phyloP scores from a whole-genome alignment of 2,888 invertebrate species.

The Lamellibrachia satsuma region DNA sequence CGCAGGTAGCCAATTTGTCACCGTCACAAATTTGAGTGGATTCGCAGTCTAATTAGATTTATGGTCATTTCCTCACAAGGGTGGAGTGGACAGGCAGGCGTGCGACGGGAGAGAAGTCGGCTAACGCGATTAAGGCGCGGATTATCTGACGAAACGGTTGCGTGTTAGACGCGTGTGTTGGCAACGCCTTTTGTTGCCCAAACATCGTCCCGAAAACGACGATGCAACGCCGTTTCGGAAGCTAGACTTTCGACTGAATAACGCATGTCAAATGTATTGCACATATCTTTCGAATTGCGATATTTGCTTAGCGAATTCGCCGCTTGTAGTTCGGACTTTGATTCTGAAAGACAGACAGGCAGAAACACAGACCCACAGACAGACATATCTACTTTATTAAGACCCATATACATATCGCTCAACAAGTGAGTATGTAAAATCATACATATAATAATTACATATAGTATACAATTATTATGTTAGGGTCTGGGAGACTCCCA shows the following conservation, averaged over 20 bases:
- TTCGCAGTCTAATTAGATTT: conserved; percentile 2
- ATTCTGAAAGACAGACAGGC: too few relatives aligned
- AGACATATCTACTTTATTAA: too few relatives aligned
- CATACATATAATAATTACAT: too few relatives aligned
- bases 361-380: not conserved
- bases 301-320: not conserved
- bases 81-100: not conserved
- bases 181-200: not conserved
- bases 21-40: not conserved
- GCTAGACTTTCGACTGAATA: not conserved
- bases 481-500: too few relatives aligned
- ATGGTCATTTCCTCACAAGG: conserved; percentile 1
- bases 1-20: conserved; percentile 12
- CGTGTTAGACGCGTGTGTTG: not conserved
- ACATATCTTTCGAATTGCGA: not conserved
- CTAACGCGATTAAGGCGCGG: not conserved
- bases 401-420: too few relatives aligned
- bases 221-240: not conserved
- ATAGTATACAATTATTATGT: too few relatives aligned
- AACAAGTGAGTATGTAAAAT: too few relatives aligned
- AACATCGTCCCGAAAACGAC: not conserved
- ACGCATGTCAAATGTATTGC: not conserved
- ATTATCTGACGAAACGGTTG: not conserved
- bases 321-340: not conserved
- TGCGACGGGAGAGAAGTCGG: not conserved